Conservation (phyloP, 1,140 invertebrate species). For the Bilobella aurantiaca region DNA sequence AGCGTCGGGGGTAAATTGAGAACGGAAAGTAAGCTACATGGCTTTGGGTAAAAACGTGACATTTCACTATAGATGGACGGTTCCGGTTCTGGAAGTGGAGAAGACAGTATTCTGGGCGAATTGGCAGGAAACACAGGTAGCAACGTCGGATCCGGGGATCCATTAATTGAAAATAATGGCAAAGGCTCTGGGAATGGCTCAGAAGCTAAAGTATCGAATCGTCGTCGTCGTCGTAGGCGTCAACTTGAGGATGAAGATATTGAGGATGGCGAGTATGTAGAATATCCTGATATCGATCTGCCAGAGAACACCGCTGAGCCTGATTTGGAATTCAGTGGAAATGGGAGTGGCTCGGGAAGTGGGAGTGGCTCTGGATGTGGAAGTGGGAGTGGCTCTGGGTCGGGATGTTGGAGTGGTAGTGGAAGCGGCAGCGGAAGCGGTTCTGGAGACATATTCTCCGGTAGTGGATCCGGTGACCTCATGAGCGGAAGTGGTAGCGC, state of each 20-base stretch:
- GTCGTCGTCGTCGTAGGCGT: conserved; percentile 23
- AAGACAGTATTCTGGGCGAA: neutral
- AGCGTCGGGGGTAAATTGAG: neutral
- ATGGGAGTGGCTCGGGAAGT: neutral
- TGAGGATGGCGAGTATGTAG: conserved; percentile 41
- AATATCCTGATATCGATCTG: conserved; percentile 44
- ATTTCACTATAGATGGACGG: neutral
- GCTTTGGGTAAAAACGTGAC: neutral
- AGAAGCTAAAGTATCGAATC: neutral
- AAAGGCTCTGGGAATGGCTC: neutral
- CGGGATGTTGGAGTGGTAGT: neutral
- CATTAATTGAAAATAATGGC: neutral
- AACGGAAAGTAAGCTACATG: neutral
- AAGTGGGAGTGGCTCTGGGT: neutral
- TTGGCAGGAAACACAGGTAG: neutral
- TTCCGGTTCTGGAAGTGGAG: conserved; percentile 3
- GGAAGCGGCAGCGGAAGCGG: neutral
- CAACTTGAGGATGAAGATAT: conserved; percentile 41
- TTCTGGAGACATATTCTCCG: neutral
- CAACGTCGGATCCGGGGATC: neutral
- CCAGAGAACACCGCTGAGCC: too few species aligned
- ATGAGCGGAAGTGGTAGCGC: neutral
- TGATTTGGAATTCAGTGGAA: too few species aligned
- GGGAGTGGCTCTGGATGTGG: neutral
- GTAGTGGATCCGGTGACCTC: neutral